Percentiles rank a stretch among this genome's conserved stretches.
Evolutionary conservation across 2,888 invertebrate species (phyloP).

Genomic region (Bedellia somnulentella): DNA sequence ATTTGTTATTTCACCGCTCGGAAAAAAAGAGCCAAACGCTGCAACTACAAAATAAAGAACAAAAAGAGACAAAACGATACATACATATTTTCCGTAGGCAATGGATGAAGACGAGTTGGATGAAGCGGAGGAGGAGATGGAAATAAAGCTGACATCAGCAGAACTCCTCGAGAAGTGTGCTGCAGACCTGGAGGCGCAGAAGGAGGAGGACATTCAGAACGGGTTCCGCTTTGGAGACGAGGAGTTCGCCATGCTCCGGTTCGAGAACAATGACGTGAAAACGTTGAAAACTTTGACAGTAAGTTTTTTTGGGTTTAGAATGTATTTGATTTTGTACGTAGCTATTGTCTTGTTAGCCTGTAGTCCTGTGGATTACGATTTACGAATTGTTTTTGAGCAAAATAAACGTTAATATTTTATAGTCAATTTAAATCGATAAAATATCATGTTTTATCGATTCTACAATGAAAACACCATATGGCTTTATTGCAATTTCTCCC

Average conservation of each 20-base stretch:
- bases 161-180: constrained; percentile 28
- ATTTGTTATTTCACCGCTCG: no score
- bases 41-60: no score
- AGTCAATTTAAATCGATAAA: no score
- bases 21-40: no score
- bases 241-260: constrained; percentile 62
- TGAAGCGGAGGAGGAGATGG: constrained; percentile 28
- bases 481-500: no score
- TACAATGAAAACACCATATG: no score
- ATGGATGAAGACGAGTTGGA: constrained; percentile 41
- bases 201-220: constrained; percentile 44
- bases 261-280: constrained; percentile 64
- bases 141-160: constrained; percentile 39
- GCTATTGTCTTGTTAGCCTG: no score
- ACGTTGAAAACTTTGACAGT: constrained; percentile 61
- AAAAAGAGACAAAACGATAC: no score
- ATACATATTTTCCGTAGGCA: constrained; percentile 28
- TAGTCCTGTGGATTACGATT: no score
- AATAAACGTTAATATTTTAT: no score
- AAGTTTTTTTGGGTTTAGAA: constrained; percentile 14
- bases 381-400: no score
- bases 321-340: not conserved
- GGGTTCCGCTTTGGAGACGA: constrained; percentile 61
- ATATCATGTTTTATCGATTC: no score
- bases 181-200: constrained; percentile 37